These are phyloP conservation scores for Macquaria australasica DNA, from an alignment of 2,113 vertebrate genomes.

Conservation along the genomic window DNA sequence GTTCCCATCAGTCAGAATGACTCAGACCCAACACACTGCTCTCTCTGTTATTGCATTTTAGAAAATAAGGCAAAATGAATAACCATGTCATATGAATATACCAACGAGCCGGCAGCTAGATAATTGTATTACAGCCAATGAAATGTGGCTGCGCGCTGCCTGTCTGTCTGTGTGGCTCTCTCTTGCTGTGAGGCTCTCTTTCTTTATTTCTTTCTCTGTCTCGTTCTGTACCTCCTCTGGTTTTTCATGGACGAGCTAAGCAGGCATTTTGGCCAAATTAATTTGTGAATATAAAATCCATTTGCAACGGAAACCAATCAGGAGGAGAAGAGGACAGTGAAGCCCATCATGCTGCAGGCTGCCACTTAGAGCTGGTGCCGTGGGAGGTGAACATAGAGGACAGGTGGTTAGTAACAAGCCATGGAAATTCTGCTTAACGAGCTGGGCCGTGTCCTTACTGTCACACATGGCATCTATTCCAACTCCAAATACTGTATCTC, in stretches of 20 bases:
- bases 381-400: conserved; percentile 38
- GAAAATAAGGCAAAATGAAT: conserved; percentile 64
- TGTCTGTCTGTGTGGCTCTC: conserved; percentile 26
- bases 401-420: conserved; percentile 32
- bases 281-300: conserved; percentile 45
- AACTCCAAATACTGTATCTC: conserved; percentile 4
- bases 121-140: conserved; percentile 64
- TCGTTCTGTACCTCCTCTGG: conserved; percentile 2
- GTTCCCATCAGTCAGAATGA: conserved; percentile 52
- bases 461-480: neutral
- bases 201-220: neutral
- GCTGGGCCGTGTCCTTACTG: neutral
- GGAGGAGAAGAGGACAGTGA: conserved; percentile 11
- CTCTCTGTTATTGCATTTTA: conserved; percentile 51
- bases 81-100: conserved; percentile 57
- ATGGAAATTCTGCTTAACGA: conserved; percentile 36
- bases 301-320: conserved; percentile 53
- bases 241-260: conserved; percentile 22
- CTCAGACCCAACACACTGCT: conserved; percentile 53
- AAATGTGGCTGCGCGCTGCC: conserved; percentile 52
- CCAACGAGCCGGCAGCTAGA: conserved; percentile 58
- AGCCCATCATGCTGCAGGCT: conserved; percentile 37
- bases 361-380: conserved; percentile 25
- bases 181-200: conserved; percentile 1
- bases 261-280: conserved; percentile 40